Percentiles rank a stretch among this genome's conserved stretches.
These are phyloP conservation scores for Melanchra persicariae DNA, from an alignment of 2,888 invertebrate genomes.

Conservation along the genomic window DNA sequence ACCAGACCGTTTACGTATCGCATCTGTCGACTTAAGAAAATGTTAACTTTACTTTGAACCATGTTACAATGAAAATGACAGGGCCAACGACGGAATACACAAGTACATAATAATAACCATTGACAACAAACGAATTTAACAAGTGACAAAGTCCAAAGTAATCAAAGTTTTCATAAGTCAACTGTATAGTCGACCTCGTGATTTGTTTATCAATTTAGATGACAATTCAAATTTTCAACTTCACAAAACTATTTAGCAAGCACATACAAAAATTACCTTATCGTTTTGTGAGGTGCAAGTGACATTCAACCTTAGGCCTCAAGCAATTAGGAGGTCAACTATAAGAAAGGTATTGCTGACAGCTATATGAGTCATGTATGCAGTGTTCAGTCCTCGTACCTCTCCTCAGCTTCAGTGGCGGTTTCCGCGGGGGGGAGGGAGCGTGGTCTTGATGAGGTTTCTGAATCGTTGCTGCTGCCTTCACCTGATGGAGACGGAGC, in stretches of 20 bases:
- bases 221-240: not conserved
- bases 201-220: not conserved
- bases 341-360: not conserved
- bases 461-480: conserved; percentile 33
- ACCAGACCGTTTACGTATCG: not conserved
- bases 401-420: conserved; percentile 87
- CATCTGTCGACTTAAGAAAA: not conserved
- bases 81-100: not conserved
- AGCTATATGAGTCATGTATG: not conserved
- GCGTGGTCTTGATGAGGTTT: conserved; percentile 48
- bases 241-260: not conserved
- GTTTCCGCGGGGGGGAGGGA: conserved; percentile 85
- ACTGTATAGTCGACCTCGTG: not conserved
- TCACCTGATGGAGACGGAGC: conserved; percentile 40
- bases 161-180: not conserved
- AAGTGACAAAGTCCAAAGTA: not conserved
- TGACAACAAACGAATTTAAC: not conserved
- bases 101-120: not conserved
- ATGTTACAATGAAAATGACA: not conserved
- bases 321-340: not conserved
- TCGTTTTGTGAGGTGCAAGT: not conserved
- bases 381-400: conserved; percentile 75
- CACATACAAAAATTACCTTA: not conserved
- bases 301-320: not conserved
- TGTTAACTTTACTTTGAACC: not conserved